These are phyloP conservation scores for Ornithorhynchus anatinus DNA, from an alignment of 2,113 vertebrate genomes.

Conservation along the genomic window DNA sequence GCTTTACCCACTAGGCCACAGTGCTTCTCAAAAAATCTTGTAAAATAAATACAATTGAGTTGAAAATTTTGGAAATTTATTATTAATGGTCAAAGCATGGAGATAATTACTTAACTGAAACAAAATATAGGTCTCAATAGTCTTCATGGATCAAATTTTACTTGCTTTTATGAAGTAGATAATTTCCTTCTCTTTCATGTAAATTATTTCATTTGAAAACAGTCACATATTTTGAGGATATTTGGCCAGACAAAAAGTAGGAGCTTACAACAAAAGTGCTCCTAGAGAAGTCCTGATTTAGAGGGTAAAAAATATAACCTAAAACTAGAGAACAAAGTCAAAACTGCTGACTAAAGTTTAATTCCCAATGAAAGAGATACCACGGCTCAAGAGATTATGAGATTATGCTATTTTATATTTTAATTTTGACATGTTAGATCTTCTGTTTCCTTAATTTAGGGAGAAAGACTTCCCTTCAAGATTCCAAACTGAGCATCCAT, in stretches of 20 bases:
- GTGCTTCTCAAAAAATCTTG: no score
- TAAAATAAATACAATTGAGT: no score
- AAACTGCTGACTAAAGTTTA: no score
- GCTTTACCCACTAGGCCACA: no score
- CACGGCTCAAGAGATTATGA: no score
- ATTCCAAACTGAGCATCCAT: no score
- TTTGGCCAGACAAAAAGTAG: not conserved
- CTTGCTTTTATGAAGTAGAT: not conserved
- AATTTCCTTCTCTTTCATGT: not conserved
- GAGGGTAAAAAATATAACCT: not conserved
- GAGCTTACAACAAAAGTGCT: not conserved
- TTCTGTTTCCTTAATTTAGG: no score
- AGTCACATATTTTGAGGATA: not conserved
- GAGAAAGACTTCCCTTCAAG: no score
- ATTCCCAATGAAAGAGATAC: no score
- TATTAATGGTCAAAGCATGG: constrained; percentile 24
- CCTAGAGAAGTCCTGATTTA: not conserved
- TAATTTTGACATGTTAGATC: no score
- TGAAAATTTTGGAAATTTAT: constrained; percentile 39
- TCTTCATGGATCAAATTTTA: not conserved
- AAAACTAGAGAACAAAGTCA: not conserved
- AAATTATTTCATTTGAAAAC: not conserved
- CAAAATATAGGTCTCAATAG: not conserved
- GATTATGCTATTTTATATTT: no score
- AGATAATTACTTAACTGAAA: not conserved